Evolutionary conservation across 2,888 invertebrate species (phyloP), one percentile per base, ranked within the genome.

Genomic region (Leptopterna dolabrata): DNA sequence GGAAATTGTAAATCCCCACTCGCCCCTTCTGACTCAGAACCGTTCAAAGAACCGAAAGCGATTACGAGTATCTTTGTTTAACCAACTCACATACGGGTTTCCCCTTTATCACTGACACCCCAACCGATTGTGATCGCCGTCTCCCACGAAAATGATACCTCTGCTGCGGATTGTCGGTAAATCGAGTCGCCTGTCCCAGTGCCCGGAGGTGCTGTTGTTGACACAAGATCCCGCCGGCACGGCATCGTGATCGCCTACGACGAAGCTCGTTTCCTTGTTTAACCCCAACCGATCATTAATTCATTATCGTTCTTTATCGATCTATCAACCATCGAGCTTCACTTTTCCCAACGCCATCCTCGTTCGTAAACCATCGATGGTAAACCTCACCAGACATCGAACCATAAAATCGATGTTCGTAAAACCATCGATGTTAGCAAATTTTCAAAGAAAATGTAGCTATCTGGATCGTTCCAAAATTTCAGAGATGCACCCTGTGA

Each of bases 281-380:
- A 76, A 41, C 36, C 73, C 73, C 73, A 7, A 36, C 7, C 36
- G 16, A 30, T 83, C 71, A 83, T 83, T 83, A 83, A 83, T 83
- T 83, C 83, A 83, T 83, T 83, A 83, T 41, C 71, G 51, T 24
- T 41, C n/a, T 19, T 19, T 11, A 70, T 43, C n/a, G 51, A 83
- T 71, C 71, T 55, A 36, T 83, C 71, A 55, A 41, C 73, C 19
- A n/a, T 27, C 30, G 4, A 55, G 36, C 2, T 16, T 1, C 63
- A 11, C 63, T 13, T 27, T 0, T 24, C 9, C 63, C 63, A 24
- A n/a, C n/a, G n/a, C n/a, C n/a, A n/a, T n/a, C n/a, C n/a, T n/a
- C n/a, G n/a, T n/a, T n/a, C n/a, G n/a, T n/a, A n/a, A n/a, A n/a
- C n/a, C n/a, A n/a, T n/a, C n/a, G n/a, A n/a, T n/a, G n/a, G n/a